Conservation (phyloP, 2,113 vertebrate species). For the Melanocharis versteri region DNA sequence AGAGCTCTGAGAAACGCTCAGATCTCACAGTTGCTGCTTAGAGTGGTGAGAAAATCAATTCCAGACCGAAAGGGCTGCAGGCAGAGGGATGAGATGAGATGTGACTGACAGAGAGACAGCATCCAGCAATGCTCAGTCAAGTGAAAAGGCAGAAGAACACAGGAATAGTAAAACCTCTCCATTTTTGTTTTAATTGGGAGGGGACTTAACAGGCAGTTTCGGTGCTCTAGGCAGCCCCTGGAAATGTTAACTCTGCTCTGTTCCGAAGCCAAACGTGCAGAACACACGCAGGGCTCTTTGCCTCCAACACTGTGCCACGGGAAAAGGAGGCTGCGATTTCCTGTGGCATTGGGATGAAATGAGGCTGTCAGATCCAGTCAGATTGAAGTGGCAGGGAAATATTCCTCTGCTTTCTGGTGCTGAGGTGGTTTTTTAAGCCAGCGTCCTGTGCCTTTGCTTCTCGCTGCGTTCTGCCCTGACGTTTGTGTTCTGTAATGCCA, state of each 20-base stretch:
- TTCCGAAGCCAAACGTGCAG: neutral
- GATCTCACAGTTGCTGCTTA: neutral
- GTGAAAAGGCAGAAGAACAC: neutral
- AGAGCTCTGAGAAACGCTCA: neutral
- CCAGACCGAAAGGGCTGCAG: conserved; percentile 1
- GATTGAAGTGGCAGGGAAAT: neutral
- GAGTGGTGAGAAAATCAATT: conserved; percentile 37
- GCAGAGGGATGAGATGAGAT: neutral
- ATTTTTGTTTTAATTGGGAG: conserved; percentile 47
- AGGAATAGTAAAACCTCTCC: conserved; percentile 19
- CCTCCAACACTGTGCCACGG: neutral
- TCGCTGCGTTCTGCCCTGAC: neutral
- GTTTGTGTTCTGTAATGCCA: neutral
- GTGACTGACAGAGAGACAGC: conserved; percentile 45
- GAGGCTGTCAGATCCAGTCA: conserved; percentile 7
- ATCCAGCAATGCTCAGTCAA: conserved; percentile 41
- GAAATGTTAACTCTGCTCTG: neutral
- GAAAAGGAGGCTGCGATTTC: neutral
- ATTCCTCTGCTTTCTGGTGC: neutral
- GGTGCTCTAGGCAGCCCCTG: conserved; percentile 20
- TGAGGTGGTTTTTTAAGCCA: neutral
- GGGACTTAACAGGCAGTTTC: neutral
- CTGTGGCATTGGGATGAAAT: neutral
- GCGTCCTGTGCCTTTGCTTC: neutral
- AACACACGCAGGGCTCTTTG: neutral